Base-by-base conservation (phyloP, 2,113 vertebrate genomes). In the Orientallactaga bullata region DNA sequence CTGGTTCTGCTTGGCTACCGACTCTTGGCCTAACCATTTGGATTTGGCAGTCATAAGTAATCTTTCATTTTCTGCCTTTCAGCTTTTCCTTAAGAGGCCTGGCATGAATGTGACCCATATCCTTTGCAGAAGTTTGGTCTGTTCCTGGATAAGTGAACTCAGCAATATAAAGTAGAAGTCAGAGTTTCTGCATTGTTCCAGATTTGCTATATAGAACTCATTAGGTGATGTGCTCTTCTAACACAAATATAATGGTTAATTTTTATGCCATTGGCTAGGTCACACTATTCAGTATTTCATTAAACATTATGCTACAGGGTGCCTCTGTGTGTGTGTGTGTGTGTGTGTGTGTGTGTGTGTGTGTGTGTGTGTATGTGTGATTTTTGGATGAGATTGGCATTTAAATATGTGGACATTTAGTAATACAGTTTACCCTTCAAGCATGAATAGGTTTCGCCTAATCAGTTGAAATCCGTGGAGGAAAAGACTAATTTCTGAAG, bases 31-130 rank as follows among this genome's bases (percentile, higher is more conserved):
- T 78, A 35, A 83, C 30, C 30, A 68, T 71, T 89, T 91, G n/a
- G 16, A 89, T 58, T 94, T 96, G 91, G 80, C 47, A 89, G 39
- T 81, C 28, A 8, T 58, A 60, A 77, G 24, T 35, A 24, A 39
- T 73, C 63, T 91, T 93, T 84, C 63, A 88, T 84, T 84, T 96
- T 60, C 69, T 86, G 71, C 63, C 16, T 89, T 35, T 84, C n/a
- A 71, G 47, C 21, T 91, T 92, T 95, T 51, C 66, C n/a, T 92
- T 96, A 37, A 65, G 81, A 7, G 55, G 21, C 63, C 66, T 94
- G 76, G 71, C 61, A 94, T 86, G 9, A 84, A 76, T 61, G 20
- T 63, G 3, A 81, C 28, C 18, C 23, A 71, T 13, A 20, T 30
- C 51, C 15, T 92, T 78, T 79, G n/a, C 80, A 91, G 55, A 83